Percentiles rank a stretch among this genome's conserved stretches.
Evolutionary conservation across 1,140 invertebrate genomes (phyloP).

Genomic region (Helicoverpa zea): DNA sequence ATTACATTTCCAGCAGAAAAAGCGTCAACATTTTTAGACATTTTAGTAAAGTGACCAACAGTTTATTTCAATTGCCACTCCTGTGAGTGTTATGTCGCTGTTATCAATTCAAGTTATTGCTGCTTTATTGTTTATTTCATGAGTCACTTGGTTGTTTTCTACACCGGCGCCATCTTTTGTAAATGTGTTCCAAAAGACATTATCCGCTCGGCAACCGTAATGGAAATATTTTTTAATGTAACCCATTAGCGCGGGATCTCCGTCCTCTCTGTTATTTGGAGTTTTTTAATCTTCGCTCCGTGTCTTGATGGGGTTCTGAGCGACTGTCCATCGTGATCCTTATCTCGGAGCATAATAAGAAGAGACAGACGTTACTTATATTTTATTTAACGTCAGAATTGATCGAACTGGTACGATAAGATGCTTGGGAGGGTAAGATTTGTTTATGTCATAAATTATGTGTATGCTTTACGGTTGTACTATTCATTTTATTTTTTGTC

Average conservation of each 20-base stretch:
- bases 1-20: constrained; percentile 46
- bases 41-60: constrained; percentile 61
- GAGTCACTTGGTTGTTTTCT: constrained; percentile 67
- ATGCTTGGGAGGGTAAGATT: constrained; percentile 71
- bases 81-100: constrained; percentile 36
- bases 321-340: constrained; percentile 83
- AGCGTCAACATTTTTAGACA: constrained; percentile 45
- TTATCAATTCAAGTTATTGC: constrained; percentile 58
- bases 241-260: constrained; percentile 79
- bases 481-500: constrained; percentile 52
- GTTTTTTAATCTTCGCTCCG: constrained; percentile 77
- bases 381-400: constrained; percentile 85
- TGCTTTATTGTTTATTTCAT: constrained; percentile 55
- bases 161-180: constrained; percentile 58
- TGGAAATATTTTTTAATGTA: constrained; percentile 85
- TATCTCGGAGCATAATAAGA: constrained; percentile 84
- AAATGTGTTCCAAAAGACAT: constrained; percentile 67
- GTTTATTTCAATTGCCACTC: constrained; percentile 58
- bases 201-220: constrained; percentile 75
- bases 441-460: constrained; percentile 83
- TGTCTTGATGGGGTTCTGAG: constrained; percentile 82
- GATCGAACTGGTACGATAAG: constrained; percentile 83
- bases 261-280: constrained; percentile 81
- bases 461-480: constrained; percentile 68
- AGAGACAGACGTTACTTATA: constrained; percentile 85